Evolutionary conservation across 2,888 invertebrate species (phyloP), one percentile per base, ranked within the genome.

Genomic region (Heliconius ismenius): DNA sequence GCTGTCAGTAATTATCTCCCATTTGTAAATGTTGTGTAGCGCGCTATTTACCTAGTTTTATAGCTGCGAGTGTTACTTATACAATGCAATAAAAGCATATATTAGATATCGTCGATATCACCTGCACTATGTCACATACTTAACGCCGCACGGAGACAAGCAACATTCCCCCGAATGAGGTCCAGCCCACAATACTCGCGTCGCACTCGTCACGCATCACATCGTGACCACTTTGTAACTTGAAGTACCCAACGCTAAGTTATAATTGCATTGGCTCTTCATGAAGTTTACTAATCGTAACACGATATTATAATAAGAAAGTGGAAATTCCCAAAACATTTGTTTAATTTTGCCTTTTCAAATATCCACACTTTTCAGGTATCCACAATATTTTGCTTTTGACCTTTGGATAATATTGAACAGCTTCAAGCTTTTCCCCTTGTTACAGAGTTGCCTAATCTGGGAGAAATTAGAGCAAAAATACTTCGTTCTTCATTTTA

Each of bases 1-100:
- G 39, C 58, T 67, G 60, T 60, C 72, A 62, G 39, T 73, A 73
- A 73, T 73, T 73, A 62, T 63, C 62, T 73, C 32, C 58, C 70
- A 54, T 70, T 70, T 58, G 58, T 28, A 32, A 70, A 58, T 70
- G 70, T 70, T 70, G n/a, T n/a, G 13, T 70, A 32, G 70, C 13
- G 28, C 32, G 58, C 13, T 28, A 69, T 54, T 54, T 69, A 28
- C 26, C 11, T 68, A 32, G 18, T 69, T 69, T 43, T 28, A 18
- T 26, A 49, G 28, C 26, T 24, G 28, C 32, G 64, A 32, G 32
- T 64, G 32, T 21, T 64, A 32, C 32, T 32, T 32, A 32, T 32
- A 32, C 32, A 32, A 32, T 32, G 32, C 32, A 32, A 32, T 32
- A 7, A 28, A 15, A 26, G 15, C 24, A 62, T 18, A 58, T n/a